Percentiles rank a stretch among this genome's conserved stretches.
Conservation (phyloP, 2,113 vertebrate genomes). For the Natator depressus region DNA sequence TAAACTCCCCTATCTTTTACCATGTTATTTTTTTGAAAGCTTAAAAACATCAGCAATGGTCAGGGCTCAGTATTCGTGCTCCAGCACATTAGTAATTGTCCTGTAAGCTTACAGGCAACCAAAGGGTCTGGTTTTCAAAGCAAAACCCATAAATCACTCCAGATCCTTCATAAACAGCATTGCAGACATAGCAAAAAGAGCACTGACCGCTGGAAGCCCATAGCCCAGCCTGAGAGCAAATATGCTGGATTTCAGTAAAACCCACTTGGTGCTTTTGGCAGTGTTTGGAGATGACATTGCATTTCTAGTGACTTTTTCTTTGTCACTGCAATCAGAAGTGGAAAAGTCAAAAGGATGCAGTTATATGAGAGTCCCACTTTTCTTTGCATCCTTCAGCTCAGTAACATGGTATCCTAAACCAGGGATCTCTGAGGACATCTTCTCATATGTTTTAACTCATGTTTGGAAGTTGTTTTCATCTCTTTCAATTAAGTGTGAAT, state of each 20-base stretch:
- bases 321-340: neutral
- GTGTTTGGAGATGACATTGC: neutral
- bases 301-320: neutral
- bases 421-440: neutral
- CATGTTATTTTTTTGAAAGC: neutral
- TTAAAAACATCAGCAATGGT: neutral
- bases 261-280: neutral
- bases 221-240: neutral
- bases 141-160: neutral
- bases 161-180: neutral
- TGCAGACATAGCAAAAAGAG: neutral
- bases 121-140: slow-evolving; percentile 11
- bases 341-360: neutral
- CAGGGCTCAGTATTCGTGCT: neutral
- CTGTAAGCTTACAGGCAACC: neutral
- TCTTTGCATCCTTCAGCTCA: neutral
- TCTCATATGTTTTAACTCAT: neutral
- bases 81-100: neutral
- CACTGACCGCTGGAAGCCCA: neutral
- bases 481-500: slow-evolving; percentile 4
- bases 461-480: neutral
- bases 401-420: neutral
- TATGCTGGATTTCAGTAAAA: neutral
- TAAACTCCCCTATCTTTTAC: neutral
- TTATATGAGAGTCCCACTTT: neutral